Conservation (phyloP, 2,888 invertebrate genomes). For the Pseudococcus viburni region DNA sequence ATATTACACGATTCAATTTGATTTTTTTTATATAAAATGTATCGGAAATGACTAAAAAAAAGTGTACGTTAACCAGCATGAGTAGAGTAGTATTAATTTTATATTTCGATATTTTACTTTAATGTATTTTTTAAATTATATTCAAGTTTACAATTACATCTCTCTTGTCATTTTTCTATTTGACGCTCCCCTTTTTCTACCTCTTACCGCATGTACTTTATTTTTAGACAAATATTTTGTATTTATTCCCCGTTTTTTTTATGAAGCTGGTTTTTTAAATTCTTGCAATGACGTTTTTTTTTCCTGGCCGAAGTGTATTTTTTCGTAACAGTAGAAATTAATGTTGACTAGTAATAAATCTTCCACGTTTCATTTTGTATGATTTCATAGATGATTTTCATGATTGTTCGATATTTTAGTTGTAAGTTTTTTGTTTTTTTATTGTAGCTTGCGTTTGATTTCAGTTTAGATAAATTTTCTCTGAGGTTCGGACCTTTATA, state of each 20-base stretch:
- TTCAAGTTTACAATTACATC: slow-evolving; percentile 28
- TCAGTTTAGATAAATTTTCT: too few species aligned
- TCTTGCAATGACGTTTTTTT: slow-evolving; percentile 36
- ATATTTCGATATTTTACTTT: slow-evolving; percentile 54
- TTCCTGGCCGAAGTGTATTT: slow-evolving; percentile 21
- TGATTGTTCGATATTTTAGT: too few species aligned
- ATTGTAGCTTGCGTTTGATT: too few species aligned
- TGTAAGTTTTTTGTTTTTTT: too few species aligned
- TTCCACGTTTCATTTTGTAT: slow-evolving; percentile 49
- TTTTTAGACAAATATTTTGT: slow-evolving; percentile 59
- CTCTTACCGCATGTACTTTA: slow-evolving; percentile 62
- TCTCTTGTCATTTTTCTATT: slow-evolving; percentile 53
- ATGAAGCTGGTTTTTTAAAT: slow-evolving; percentile 51
- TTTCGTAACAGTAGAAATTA: slow-evolving; percentile 56
- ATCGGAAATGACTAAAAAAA: slow-evolving; percentile 15
- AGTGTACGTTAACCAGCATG: slow-evolving; percentile 41
- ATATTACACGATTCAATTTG: background rate
- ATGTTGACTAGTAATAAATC: slow-evolving; percentile 58
- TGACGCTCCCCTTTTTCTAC: slow-evolving; percentile 61
- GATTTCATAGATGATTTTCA: background rate
- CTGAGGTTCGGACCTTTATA: too few species aligned
- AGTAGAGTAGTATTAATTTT: slow-evolving; percentile 48
- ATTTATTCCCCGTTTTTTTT: slow-evolving; percentile 39
- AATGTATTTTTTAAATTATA: slow-evolving; percentile 34
- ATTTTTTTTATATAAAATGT: slow-evolving; percentile 41